These are phyloP conservation scores for Gallinago stenura DNA, from an alignment of 2,797 vertebrate genomes.

Conservation along the genomic window DNA sequence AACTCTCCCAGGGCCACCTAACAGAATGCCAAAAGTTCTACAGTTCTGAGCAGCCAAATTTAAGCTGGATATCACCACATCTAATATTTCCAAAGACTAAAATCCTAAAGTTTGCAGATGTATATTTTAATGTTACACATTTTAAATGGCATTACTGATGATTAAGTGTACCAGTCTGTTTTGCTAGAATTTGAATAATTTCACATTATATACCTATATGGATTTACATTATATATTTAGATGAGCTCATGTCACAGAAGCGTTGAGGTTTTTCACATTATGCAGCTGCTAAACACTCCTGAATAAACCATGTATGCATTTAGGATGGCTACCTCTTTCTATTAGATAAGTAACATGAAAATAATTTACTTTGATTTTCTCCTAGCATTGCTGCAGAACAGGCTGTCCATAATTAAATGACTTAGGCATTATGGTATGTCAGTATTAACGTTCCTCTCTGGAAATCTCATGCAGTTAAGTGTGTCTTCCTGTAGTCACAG, in stretches of 20 bases:
- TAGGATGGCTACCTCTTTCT: neutral
- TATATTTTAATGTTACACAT: neutral
- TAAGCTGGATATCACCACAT: neutral
- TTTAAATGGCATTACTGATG: neutral
- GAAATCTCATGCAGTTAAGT: neutral
- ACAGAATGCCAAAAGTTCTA: neutral
- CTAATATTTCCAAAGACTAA: neutral
- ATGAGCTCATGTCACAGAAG: neutral
- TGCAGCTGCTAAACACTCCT: neutral
- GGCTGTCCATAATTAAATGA: neutral
- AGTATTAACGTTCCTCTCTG: neutral
- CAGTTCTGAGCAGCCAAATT: neutral
- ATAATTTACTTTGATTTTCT: neutral
- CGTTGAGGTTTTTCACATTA: neutral
- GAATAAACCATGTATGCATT: neutral
- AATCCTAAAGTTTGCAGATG: neutral
- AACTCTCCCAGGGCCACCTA: neutral
- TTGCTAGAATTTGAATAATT: neutral
- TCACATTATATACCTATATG: neutral
- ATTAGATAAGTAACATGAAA: neutral
- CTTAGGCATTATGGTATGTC: rapidly evolving
- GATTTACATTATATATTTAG: neutral
- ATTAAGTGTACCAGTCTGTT: neutral
- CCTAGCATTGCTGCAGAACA: neutral
- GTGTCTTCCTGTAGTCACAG: neutral